Base-by-base conservation (phyloP, 1,140 invertebrate species). In the Formica selysi region DNA sequence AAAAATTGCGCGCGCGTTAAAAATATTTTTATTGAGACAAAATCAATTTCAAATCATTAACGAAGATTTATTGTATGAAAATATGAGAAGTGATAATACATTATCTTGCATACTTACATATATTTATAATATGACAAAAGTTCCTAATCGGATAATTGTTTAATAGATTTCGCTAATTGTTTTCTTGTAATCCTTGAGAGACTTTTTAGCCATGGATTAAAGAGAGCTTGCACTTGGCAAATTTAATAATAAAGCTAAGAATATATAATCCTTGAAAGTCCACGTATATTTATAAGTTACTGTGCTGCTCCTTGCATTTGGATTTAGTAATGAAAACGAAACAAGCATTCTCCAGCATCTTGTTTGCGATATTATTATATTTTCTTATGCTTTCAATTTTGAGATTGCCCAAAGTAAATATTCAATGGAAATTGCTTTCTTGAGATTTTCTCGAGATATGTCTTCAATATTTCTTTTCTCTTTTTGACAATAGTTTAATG, bases 161-260 rank as follows among this genome's bases (percentile, higher is more conserved):
- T 51, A 32, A 51, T 73, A 73, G 11, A 44, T 81, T 81, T 59
- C 19, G 79, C 19, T 81, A 81, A 81, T 73, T 81, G 51, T 81
- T 81, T 73, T 59, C 65, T 41, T 65, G 65, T 71, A 71, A 81
- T 81, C 67, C 67, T 81, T 73, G 51, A 81, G 67, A 81, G 67
- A 81, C 79, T 73, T 73, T 81, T 81, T 71, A 32, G 6, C 57
- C 22, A 13, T 73, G 79, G 79, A 54, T 73, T 81, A 61, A 73
- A 81, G 22, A 36, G 22, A 81, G 48, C 22, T 68, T 26, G 29
- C 44, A 36, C 54, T 61, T 26, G 67, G 67, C 26, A 19, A 59
- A 81, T 81, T 41, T 59, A 81, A 70, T 80, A 80, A 81, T 71
- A 81, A 71, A 71, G 48, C 78, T 19, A 57, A 36, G 16, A 26